Evolutionary conservation across 2,113 vertebrate genomes (phyloP), one percentile per base, ranked within the genome.

Genomic region (Ascaphus truei): DNA sequence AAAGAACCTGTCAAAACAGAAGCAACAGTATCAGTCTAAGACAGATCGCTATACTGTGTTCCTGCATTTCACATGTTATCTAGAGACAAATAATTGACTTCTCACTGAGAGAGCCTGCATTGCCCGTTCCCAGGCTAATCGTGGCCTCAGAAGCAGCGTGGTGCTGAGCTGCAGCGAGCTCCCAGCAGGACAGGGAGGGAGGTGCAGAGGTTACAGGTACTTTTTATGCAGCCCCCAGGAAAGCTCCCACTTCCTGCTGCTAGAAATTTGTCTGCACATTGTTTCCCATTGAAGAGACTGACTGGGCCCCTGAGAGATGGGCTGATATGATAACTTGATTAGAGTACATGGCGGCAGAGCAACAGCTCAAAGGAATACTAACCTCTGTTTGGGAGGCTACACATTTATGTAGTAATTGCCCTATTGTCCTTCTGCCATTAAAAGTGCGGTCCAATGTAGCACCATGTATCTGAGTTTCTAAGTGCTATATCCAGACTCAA

Each of bases 311-410:
- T 73, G 73, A 87, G 89, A 88, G 82, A 84, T 53, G 89, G 90
- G 86, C 88, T 91, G 91, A 91, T 90, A 94, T 89, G 90, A 95
- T 94, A 93, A 88, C 93, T 96, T 89, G 93, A 96, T 98, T 96
- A 95, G 86, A 85, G 79, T 85, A 31, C 36, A 82, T 84, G 81
- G 88, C 85, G 74, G 86, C 88, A 80, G 87, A 86, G 91, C 81
- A 85, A 75, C 58, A 33, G 69, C 68, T 79, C 74, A 79, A 68
- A 55, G 37, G 71, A 85, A 85, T 81, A 77, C 91, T 89, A 90
- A 90, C 87, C 86, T 92, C 83, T 88, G 79, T 82, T 77, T 79
- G 72, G 82, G 81, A 81, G 73, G 73, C 63, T 26, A 20, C 67
- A 64, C 34, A 76, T 81, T 83, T 81, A 77, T 36, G 60, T 78